A percentile compares a stretch with the other conserved stretches of the same genome.
Conservation (phyloP, 1,140 invertebrate genomes). For the Drosophila trapezifrons region DNA sequence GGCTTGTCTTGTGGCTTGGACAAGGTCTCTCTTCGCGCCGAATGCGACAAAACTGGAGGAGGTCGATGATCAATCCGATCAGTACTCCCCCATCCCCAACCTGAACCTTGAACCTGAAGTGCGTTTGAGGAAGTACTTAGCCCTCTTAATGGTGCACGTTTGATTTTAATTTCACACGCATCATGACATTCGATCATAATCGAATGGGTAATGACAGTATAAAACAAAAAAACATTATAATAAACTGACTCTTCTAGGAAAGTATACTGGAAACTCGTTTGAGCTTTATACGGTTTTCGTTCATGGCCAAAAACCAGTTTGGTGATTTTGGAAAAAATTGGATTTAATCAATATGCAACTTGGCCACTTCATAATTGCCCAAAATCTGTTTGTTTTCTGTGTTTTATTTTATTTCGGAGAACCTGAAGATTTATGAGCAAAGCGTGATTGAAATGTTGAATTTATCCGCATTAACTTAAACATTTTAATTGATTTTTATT, state of each 20-base stretch:
- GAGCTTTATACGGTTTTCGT: conserved; percentile 40
- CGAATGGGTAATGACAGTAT: conserved; percentile 10
- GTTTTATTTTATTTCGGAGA: conserved; percentile 17
- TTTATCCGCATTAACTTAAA: background rate
- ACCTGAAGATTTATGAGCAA: conserved; percentile 42
- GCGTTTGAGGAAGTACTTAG: conserved; percentile 31
- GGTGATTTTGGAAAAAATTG: conserved; percentile 42
- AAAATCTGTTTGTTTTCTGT: background rate
- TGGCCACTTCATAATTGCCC: conserved; percentile 60
- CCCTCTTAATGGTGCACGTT: conserved; percentile 16
- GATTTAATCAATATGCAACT: conserved; percentile 59
- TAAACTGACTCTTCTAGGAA: conserved; percentile 45
- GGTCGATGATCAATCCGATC: conserved; percentile 29
- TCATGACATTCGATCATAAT: background rate
- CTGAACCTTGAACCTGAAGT: conserved; percentile 43
- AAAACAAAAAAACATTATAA: conserved; percentile 19
- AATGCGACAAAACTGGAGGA: conserved; percentile 7
- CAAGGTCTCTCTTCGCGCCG: conserved; percentile 54
- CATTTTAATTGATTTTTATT: conserved; percentile 9
- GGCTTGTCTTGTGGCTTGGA: conserved; percentile 34
- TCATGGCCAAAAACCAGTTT: conserved; percentile 62
- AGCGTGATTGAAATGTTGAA: conserved; percentile 52
- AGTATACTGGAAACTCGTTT: conserved; percentile 67
- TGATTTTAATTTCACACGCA: conserved; percentile 27
- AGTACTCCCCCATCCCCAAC: conserved; percentile 1